Conservation (phyloP, 2,888 invertebrate species). For the Drosophila colorata region DNA sequence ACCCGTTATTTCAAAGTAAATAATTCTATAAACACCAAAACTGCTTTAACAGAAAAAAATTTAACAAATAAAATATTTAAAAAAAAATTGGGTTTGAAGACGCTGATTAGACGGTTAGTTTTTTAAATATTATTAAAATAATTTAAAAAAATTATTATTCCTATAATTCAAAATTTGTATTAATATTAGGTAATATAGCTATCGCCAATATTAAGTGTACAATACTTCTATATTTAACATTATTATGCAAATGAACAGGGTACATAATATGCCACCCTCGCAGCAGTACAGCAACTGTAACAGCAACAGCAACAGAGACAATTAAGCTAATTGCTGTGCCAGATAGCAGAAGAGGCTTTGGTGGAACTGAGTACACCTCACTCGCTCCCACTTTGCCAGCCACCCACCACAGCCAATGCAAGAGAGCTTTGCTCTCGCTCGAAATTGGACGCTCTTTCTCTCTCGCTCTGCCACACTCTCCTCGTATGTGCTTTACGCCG, state of each 20-base stretch:
- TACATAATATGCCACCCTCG: slow-evolving; percentile 30
- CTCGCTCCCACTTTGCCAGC: slow-evolving; percentile 7
- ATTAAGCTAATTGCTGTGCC: slow-evolving; percentile 81
- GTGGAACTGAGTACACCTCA: slow-evolving; percentile 35
- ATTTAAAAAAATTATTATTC: no score
- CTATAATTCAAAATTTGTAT: no score
- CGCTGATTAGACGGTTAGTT: no score
- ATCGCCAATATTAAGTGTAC: no score
- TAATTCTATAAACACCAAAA: no score
- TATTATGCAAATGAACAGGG: background rate
- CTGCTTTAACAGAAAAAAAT: no score
- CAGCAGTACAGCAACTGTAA: slow-evolving; percentile 41
- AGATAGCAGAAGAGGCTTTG: slow-evolving; percentile 40
- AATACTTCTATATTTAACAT: no score
- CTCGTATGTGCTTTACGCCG: slow-evolving; percentile 11
- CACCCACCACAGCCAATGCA: slow-evolving; percentile 36
- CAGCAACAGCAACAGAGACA: slow-evolving; percentile 62
- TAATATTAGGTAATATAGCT: no score
- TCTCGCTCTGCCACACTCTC: slow-evolving; percentile 7
- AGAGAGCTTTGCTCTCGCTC: slow-evolving; percentile 34
- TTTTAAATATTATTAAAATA: no score
- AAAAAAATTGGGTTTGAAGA: no score
- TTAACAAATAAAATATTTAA: no score
- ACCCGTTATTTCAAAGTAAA: no score
- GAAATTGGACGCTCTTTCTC: slow-evolving; percentile 7